phyloP scores from a whole-genome alignment of 2,888 invertebrate species.

The Drosophila limbata region DNA sequence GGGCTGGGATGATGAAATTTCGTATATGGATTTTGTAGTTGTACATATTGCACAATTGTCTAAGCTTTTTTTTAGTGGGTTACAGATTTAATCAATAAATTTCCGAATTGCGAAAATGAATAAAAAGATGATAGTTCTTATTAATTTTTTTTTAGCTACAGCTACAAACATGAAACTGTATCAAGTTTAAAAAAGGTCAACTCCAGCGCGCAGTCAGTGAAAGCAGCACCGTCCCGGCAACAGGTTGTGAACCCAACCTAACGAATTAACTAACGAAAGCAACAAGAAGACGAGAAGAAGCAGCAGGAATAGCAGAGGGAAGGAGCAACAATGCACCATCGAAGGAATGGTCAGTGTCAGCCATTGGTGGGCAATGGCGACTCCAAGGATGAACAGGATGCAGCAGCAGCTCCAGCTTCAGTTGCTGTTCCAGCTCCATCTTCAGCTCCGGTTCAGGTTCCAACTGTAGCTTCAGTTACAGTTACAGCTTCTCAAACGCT shows the following conservation, averaged over 20 bases:
- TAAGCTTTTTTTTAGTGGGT: no score
- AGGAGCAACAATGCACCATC: slow-evolving; percentile 36
- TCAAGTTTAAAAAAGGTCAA: slow-evolving; percentile 22
- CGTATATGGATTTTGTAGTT: no score
- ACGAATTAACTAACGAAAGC: neutral
- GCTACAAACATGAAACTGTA: slow-evolving; percentile 46
- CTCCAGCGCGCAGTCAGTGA: slow-evolving; percentile 1
- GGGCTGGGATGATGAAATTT: no score
- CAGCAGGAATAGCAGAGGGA: neutral
- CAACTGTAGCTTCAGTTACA: slow-evolving; percentile 1
- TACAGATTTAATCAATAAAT: no score
- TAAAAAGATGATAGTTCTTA: neutral
- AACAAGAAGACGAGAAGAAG: neutral
- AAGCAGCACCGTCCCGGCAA: slow-evolving; percentile 29
- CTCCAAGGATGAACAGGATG: slow-evolving; percentile 25
- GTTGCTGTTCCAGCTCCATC: neutral
- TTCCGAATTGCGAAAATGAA: no score
- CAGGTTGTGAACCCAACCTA: slow-evolving; percentile 37
- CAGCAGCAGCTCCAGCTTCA: neutral
- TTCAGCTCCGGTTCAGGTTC: neutral
- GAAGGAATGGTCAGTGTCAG: slow-evolving; percentile 42
- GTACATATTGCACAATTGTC: no score
- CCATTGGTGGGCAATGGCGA: slow-evolving; percentile 38
- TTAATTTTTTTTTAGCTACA: slow-evolving; percentile 6
- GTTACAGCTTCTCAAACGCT: slow-evolving; percentile 8